Base-by-base conservation (phyloP, 1,140 invertebrate genomes). In the Carposina sasakii region DNA sequence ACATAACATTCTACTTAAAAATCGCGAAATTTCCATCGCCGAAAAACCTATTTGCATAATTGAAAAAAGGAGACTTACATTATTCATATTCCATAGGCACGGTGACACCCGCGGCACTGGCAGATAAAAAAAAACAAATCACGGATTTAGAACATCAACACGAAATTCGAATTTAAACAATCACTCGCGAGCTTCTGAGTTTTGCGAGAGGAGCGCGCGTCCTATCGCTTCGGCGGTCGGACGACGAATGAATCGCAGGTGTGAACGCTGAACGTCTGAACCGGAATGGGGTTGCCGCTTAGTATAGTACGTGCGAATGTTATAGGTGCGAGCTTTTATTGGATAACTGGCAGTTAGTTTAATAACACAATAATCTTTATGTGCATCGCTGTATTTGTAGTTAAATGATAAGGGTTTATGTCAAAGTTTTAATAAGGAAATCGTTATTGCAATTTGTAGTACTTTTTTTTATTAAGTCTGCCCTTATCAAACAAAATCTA, bases 161-260 rank as follows among this genome's bases (percentile, higher is more conserved):
- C 63, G 36, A 43, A 47, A 50, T 53, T 52, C 47, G 13, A 16
- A 24, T 28, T 42, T 42, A 12, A 13, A 26, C n/a, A n/a, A 8
- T 26, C 62, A 61, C 57, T 53, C 55, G 52, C 53, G 60, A 26
- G 36, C 26, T 22, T 20, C 42, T 22, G 26, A 13, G 23, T 19
- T 46, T 40, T 41, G 13, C 5, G 2, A 9, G 8, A 21, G 13
- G 30, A 19, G 22, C 36, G 20, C 34, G 34, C 57, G 52, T 36
- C 57, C 63, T 66, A 40, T 56, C 68, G 20, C 47, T 45, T 16
- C 63, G 51, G 53, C 54, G 56, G 52, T 52, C 57, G 54, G 62
- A 48, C 69, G 68, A 49, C 63, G 76, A 78, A 71, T 81, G 71
- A 41, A 52, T 50, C 34, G 42, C 59, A 74, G 65, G 66, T 72